Conservation (phyloP, 2,797 vertebrate genomes). For the Sebastes kiyomatsui region DNA sequence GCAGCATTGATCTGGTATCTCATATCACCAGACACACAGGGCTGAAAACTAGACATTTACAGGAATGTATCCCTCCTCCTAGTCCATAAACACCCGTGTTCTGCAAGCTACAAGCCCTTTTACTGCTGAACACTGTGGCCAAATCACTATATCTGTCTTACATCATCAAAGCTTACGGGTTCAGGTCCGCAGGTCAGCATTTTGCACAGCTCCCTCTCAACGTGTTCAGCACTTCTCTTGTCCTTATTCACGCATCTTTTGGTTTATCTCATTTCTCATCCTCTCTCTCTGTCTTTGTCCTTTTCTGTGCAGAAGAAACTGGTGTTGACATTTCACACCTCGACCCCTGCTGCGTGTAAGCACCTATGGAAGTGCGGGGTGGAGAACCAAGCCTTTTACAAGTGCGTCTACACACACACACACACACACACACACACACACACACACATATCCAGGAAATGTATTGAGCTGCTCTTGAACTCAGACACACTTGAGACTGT, state of each 20-base stretch:
- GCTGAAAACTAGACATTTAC: constrained; percentile 49
- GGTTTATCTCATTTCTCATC: constrained; percentile 22
- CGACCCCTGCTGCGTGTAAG: constrained; percentile 97
- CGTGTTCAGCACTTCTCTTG: constrained; percentile 41
- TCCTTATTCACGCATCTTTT: constrained; percentile 15
- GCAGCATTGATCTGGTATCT: constrained; percentile 60
- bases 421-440: background rate
- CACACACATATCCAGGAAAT: background rate
- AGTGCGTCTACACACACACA: constrained; percentile 82
- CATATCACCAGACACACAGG: constrained; percentile 50
- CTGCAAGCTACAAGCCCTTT: constrained; percentile 36
- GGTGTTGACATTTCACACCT: constrained; percentile 95
- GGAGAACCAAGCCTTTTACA: constrained; percentile 99
- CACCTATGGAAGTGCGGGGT: constrained; percentile 99
- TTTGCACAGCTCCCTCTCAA: constrained; percentile 70
- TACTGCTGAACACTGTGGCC: constrained; percentile 36
- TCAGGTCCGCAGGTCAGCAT: constrained; percentile 63
- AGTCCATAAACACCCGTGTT: constrained; percentile 31
- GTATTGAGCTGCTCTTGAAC: background rate
- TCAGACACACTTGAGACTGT: background rate
- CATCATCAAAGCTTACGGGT: constrained; percentile 43
- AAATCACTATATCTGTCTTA: constrained; percentile 44
- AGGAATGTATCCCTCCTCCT: constrained; percentile 35
- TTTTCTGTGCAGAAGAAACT: constrained; percentile 91
- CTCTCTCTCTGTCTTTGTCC: constrained; percentile 55